Conservation (phyloP, 30 jellyfish, hydroid and myxozoan genomes). For the Phacellophora camtschatica region DNA sequence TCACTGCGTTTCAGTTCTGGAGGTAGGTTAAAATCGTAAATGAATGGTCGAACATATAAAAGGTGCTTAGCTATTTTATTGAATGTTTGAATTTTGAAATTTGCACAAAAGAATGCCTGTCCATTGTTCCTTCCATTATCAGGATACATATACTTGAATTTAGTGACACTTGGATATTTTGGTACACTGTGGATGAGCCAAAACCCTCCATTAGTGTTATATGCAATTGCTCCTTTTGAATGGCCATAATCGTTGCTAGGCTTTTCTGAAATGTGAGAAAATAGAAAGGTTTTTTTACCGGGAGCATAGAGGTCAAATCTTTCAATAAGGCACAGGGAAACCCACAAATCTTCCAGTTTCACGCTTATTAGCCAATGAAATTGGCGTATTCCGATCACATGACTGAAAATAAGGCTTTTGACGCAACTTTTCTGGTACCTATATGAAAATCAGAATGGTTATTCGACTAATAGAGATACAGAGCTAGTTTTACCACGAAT, state of each 20-base stretch:
- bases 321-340: too few species aligned
- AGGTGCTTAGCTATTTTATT: neutral
- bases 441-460: too few species aligned
- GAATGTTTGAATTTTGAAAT: neutral
- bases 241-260: constrained; percentile 1
- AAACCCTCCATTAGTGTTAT: constrained; percentile 1
- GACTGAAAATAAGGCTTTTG: too few species aligned
- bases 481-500: too few species aligned
- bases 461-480: too few species aligned
- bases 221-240: constrained; percentile 9
- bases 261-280: neutral
- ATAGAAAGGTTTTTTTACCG: neutral
- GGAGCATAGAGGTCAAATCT: too few species aligned
- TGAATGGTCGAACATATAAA: constrained; percentile 7
- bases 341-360: too few species aligned
- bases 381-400: too few species aligned
- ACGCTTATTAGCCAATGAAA: too few species aligned
- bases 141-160: neutral
- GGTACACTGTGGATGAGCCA: constrained; percentile 12
- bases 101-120: neutral
- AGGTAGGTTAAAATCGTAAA: constrained; percentile 4
- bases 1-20: neutral
- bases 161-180: neutral
- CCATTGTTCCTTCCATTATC: neutral
- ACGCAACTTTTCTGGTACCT: too few species aligned